Base-by-base conservation (phyloP, 2,888 invertebrate species). In the Papilio demoleus region DNA sequence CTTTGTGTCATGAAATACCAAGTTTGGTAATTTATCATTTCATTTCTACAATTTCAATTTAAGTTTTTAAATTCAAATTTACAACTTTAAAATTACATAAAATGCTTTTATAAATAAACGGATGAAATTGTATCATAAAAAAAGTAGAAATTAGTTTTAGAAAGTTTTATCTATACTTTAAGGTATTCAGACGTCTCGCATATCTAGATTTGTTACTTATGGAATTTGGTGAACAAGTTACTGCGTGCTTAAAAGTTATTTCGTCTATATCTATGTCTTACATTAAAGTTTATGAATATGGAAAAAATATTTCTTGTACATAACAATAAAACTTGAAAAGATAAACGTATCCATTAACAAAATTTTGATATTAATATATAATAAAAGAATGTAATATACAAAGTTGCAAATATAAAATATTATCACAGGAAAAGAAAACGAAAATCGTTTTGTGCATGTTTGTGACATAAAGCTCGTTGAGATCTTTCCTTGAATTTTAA, bases 401-500 rank as follows among this genome's bases (percentile, higher is more conserved):
- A 40, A n/a, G 3, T 9, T 45, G 4, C 19, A 45, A 45, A 45
- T 3, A 2, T 9, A 22, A 22, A 9, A 19, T 9, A 27, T 2
- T 5, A n/a, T 8, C 27, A 27, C 6, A 50, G 19, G 27, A n/a
- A 50, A 27, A 53, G 5, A 31, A n/a, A 27, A 8, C 9, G 31
- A 24, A 53, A 53, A 53, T 3, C 3, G 8, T 53, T 1, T n/a
- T 53, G 27, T 12, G 53, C 2, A n/a, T 53, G 27, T n/a, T 27
- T 53, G 27, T 31, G n/a, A 31, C 6, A 8, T 14, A n/a, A 53
- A 50, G 1, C 53, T 53, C 53, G 27, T 27, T 53, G 53, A 53
- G 31, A 53, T 27, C 53, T 53, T 27, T 53, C 9, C 27, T n/a
- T 31, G 31, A 53, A 53, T 11, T 45, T 22, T 31, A 53, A 53